A percentile compares a stretch with the other conserved stretches of the same genome.
Conservation (phyloP, 2,888 invertebrate genomes). For the Andrena hattorfiana region DNA sequence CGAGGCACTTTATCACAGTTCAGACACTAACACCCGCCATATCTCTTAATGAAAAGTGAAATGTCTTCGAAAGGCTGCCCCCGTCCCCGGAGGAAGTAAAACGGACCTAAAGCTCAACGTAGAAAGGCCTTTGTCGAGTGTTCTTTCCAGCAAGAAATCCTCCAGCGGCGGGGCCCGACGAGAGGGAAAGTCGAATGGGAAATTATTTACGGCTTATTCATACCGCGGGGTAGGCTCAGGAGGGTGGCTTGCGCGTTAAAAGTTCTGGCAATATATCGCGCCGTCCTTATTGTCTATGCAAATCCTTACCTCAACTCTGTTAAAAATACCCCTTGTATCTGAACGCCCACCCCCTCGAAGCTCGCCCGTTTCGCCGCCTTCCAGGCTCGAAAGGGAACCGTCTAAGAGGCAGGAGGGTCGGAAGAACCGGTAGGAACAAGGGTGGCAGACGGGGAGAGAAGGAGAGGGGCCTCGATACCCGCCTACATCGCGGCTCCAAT, state of each 20-base stretch:
- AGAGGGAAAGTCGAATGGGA: conserved; percentile 70
- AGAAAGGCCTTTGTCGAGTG: conserved; percentile 43
- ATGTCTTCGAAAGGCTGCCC: conserved; percentile 36
- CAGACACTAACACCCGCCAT: conserved; percentile 51
- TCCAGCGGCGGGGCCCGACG: conserved; percentile 24
- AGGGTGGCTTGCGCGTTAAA: conserved; percentile 71
- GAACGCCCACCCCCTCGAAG: conserved; percentile 57
- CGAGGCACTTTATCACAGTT: conserved; percentile 31
- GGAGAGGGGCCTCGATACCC: conserved; percentile 33
- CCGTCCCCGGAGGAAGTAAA: conserved; percentile 8
- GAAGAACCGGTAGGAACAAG: conserved; percentile 13
- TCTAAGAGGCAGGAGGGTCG: neutral
- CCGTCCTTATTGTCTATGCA: conserved; percentile 79
- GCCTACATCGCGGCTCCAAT: conserved; percentile 50
- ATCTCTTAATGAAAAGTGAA: conserved; percentile 62
- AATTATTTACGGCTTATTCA: conserved; percentile 81
- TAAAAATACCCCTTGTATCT: conserved; percentile 77
- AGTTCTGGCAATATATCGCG: conserved; percentile 79
- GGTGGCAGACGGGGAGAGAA: neutral
- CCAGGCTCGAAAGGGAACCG: conserved; percentile 4
- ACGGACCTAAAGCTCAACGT: conserved; percentile 20
- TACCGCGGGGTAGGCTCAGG: conserved; percentile 59
- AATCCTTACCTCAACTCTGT: conserved; percentile 79
- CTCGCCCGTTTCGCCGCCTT: conserved; percentile 50
- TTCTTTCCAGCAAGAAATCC: conserved; percentile 16